Conservation (phyloP, 2,888 invertebrate species). For the Drosophila kanekoi region DNA sequence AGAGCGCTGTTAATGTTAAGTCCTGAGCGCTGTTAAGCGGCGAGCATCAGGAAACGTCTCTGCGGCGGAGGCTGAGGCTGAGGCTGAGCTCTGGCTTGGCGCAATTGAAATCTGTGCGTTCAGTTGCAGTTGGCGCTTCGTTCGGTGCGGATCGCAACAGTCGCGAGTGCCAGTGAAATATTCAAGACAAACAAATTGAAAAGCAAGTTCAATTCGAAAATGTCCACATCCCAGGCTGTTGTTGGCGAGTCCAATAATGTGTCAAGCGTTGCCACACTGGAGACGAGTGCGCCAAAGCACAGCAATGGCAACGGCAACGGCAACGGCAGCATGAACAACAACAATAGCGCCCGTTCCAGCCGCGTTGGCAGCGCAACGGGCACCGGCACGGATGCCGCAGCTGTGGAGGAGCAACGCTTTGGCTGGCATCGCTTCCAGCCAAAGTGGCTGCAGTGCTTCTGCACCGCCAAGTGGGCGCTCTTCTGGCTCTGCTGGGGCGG, state of each 20-base stretch:
- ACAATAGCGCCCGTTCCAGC: conserved; percentile 74
- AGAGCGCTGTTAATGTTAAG: conserved; percentile 41
- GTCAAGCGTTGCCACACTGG: conserved; percentile 34
- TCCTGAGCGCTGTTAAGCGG: conserved; percentile 43
- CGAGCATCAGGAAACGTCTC: conserved; percentile 32
- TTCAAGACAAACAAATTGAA: not conserved
- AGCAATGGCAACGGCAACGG: conserved; percentile 47
- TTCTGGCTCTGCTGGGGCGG: conserved; percentile 93
- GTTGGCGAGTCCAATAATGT: conserved; percentile 24
- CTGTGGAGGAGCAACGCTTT: conserved; percentile 83
- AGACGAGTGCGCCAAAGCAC: conserved; percentile 46
- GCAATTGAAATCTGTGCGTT: conserved; percentile 61
- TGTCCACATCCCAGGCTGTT: conserved; percentile 33
- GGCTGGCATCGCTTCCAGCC: conserved; percentile 90
- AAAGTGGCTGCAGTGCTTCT: conserved; percentile 88
- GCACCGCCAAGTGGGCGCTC: conserved; percentile 91
- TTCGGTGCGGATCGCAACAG: conserved; percentile 67
- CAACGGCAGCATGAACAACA: conserved; percentile 71
- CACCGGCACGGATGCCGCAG: conserved; percentile 26
- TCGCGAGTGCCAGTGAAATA: conserved; percentile 11
- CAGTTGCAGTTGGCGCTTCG: conserved; percentile 70
- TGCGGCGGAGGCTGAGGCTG: conserved; percentile 8
- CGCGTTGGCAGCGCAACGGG: conserved; percentile 54
- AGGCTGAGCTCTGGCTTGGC: conserved; percentile 50
- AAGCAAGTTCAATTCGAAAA: conserved; percentile 6